phyloP scores from a whole-genome alignment of 1,140 invertebrate genomes.

The Periplaneta americana region DNA sequence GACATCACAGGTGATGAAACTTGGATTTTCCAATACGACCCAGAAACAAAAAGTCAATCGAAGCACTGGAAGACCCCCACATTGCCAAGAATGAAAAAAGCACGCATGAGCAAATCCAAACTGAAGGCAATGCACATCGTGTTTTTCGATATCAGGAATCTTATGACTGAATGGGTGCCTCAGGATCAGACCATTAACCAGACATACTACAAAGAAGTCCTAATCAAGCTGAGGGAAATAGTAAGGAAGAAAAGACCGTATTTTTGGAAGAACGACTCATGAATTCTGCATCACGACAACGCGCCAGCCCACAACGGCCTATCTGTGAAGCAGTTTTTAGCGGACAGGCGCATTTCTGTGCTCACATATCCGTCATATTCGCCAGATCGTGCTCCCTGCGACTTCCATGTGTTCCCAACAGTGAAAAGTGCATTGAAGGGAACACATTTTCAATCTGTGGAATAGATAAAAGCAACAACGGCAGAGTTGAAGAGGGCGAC shows the following conservation, averaged over 20 bases:
- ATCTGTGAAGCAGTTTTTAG: conserved; percentile 22
- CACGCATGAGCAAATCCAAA: conserved; percentile 13
- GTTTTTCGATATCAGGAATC: background rate
- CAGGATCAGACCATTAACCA: background rate
- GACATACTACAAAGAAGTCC: conserved; percentile 25
- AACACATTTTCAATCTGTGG: too few species aligned
- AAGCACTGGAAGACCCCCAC: conserved; percentile 21
- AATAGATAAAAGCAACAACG: background rate
- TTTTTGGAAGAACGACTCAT: conserved; percentile 20
- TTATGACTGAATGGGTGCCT: background rate
- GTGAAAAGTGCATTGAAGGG: too few species aligned
- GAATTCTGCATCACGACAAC: conserved; percentile 20
- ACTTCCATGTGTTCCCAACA: conserved; percentile 20
- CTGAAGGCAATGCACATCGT: background rate
- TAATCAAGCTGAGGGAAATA: conserved; percentile 23
- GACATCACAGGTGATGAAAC: too few species aligned
- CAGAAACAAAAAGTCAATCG: conserved; percentile 24
- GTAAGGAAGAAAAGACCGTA: conserved; percentile 15
- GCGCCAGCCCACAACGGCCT: conserved; percentile 16
- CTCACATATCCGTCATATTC: conserved; percentile 23
- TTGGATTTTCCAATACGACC: conserved; percentile 24
- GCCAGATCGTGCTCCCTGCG: conserved; percentile 23
- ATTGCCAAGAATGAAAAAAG: conserved; percentile 24
- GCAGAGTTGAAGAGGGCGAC: background rate
- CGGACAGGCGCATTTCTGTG: conserved; percentile 20